Evolutionary conservation across 2,113 vertebrate species (phyloP), one percentile per base, ranked within the genome.

Genomic region (Psilopogon haemacephalus): DNA sequence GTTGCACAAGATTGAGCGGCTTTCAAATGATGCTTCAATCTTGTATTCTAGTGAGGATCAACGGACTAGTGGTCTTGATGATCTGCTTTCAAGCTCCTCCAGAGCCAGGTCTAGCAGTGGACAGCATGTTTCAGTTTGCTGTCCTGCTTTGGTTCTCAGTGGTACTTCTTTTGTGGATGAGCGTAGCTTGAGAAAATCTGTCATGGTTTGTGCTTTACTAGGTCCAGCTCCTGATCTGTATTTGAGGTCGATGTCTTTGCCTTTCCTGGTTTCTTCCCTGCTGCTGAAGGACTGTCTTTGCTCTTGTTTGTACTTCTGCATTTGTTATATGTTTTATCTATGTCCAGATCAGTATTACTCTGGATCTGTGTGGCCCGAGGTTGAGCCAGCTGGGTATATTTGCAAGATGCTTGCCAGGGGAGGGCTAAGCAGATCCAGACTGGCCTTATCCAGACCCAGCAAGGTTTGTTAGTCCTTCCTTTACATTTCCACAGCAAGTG

Each of bases 111-210:
- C 89, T 91, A 93, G 91, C 79, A 95, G 82, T 94, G 84, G 87
- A 96, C 87, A 89, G 72, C 79, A 78, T 21, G 72, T 93, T 91
- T 90, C 91, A 81, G 16, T 95, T 86, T 93, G 75, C 71, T 92
- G 13, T 91, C 33, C 44, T 84, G 40, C 62, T 67, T 79, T 83
- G 55, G 14, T 76, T 89, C 23, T 89, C 30, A 1, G 3, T 23
- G 1, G 2, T 17, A 8, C 30, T 21, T 19, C 9, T n/a, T 67
- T 59, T 67, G 18, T 30, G 30, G 23, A 59, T 73, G 48, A 59
- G n/a, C 11, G 85, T 85, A 0, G 0, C 40, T 76, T 83, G 30
- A 68, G 68, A 59, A 35, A 42, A 6, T 46, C 1, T n/a, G 23
- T 33, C 8, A 6, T 60, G 12, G 80, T 70, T 85, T 68, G 17